Percentiles rank a stretch among this genome's conserved stretches.
Conservation (phyloP, 2,888 invertebrate species). For the Prosopocoilus inquinatus region DNA sequence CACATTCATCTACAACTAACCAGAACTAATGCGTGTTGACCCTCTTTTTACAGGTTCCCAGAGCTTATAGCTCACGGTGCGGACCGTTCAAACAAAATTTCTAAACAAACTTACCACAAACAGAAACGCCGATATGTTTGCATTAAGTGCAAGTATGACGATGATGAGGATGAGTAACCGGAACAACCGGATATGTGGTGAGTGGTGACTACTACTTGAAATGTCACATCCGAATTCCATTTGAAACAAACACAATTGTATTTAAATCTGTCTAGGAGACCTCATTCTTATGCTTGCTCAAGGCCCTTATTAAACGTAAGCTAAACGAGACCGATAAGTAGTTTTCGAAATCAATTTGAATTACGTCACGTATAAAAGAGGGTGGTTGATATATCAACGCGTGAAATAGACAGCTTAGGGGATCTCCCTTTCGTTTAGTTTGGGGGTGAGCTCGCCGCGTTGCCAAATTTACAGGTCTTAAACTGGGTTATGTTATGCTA, state of each 20-base stretch:
- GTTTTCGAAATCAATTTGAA: no score
- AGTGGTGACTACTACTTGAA: neutral
- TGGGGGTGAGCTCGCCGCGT: conserved; percentile 2
- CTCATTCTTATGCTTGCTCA: no score
- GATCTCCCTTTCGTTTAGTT: conserved; percentile 7
- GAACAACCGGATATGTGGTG: neutral
- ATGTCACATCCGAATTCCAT: conserved; percentile 3
- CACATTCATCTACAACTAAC: conserved; percentile 18
- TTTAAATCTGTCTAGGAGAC: neutral
- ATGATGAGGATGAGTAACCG: neutral
- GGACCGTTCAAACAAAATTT: no score
- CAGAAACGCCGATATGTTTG: neutral
- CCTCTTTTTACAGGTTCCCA: neutral
- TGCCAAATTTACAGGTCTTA: conserved; percentile 12
- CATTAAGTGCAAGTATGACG: neutral
- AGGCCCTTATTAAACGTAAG: no score
- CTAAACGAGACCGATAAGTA: no score
- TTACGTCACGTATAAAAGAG: conserved; percentile 8
- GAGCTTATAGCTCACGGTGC: no score
- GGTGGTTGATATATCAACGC: conserved; percentile 16
- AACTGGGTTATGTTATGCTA: conserved; percentile 1
- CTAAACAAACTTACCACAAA: neutral
- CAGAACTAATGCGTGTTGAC: neutral
- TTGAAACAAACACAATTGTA: neutral
- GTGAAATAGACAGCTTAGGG: conserved; percentile 14